Evolutionary conservation across 2,888 invertebrate genomes (phyloP).

Genomic region (Escarpia spicata): DNA sequence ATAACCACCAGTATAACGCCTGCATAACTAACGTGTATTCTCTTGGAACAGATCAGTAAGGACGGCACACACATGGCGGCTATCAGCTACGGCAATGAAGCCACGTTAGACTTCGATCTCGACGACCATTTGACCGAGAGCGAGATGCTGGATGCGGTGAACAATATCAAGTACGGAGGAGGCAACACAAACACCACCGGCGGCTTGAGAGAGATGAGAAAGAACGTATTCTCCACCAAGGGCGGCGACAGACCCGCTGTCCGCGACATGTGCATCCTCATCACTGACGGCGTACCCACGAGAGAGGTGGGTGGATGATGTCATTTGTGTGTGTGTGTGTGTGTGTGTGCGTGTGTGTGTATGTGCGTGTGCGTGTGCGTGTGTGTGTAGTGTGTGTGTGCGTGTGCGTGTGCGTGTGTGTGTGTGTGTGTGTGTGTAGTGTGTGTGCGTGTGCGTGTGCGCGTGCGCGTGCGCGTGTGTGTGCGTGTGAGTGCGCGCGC

Average conservation of each 20-base stretch:
- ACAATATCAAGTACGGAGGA: constrained; percentile 29
- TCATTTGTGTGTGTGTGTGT: no score
- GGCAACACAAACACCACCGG: constrained; percentile 38
- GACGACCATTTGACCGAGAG: constrained; percentile 21
- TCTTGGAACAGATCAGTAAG: background rate
- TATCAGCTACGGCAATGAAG: constrained; percentile 30
- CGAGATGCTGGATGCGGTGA: constrained; percentile 21
- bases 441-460: no score
- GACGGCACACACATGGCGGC: constrained; percentile 20
- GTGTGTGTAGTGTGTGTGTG: no score
- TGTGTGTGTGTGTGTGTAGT: no score
- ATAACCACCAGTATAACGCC: background rate
- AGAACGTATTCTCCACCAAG: constrained; percentile 22
- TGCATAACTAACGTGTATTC: background rate
- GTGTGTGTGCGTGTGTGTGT: no score
- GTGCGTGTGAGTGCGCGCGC: no score
- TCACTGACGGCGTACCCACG: constrained; percentile 40
- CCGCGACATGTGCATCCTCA: constrained; percentile 34
- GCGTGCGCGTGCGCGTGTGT: no score
- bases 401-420: no score
- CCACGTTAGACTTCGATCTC: constrained; percentile 32
- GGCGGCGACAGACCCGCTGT: constrained; percentile 34
- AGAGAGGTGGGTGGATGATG: constrained; percentile 25
- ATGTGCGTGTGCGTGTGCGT: no score
- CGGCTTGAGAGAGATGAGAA: constrained; percentile 28